Base-by-base conservation (phyloP, 2,113 vertebrate species). In the Chrysochloris asiatica region DNA sequence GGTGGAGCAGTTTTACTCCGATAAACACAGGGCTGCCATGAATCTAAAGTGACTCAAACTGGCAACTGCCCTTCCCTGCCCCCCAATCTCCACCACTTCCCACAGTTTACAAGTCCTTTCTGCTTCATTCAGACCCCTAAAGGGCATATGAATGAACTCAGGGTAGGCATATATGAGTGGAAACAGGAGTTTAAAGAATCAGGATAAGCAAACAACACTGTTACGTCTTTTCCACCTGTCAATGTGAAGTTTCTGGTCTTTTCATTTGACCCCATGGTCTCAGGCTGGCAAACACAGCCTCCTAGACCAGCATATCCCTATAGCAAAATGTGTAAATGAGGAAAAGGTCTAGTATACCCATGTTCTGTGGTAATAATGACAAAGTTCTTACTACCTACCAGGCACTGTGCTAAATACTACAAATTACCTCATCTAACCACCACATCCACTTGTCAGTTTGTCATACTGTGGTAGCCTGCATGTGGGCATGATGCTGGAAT, bases 241-340 rank as follows among this genome's bases (percentile, higher is more conserved):
- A 14, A 9, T 24, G 36, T 38, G 43, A 59, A 45, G 48, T 19
- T 36, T 28, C 75, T 65, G 30, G 14, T 41, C 50, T 45, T 9
- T 16, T 38, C 4, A 52, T 12, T 43, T 17, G 45, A n/a, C n/a
- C n/a, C n/a, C n/a, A n/a, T n/a, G n/a, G n/a, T n/a, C n/a, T n/a
- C n/a, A n/a, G n/a, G n/a, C n/a, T n/a, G n/a, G n/a, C n/a, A n/a
- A n/a, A n/a, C n/a, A n/a, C n/a, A n/a, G n/a, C n/a, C n/a, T n/a
- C n/a, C n/a, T n/a, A n/a, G n/a, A n/a, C n/a, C 2, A 38, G 1
- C 12, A 48, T 24, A 26, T 0, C 83, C 43, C 30, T n/a, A n/a
- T n/a, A n/a, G n/a, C n/a, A n/a, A 61, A 28, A 11, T 10, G 9
- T 36, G 30, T 8, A 28, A 79, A 38, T 9, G 4, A 90, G 38